These are phyloP conservation scores for Sterrhoptilus dennistouni DNA, from an alignment of 2,113 vertebrate genomes.

Conservation along the genomic window DNA sequence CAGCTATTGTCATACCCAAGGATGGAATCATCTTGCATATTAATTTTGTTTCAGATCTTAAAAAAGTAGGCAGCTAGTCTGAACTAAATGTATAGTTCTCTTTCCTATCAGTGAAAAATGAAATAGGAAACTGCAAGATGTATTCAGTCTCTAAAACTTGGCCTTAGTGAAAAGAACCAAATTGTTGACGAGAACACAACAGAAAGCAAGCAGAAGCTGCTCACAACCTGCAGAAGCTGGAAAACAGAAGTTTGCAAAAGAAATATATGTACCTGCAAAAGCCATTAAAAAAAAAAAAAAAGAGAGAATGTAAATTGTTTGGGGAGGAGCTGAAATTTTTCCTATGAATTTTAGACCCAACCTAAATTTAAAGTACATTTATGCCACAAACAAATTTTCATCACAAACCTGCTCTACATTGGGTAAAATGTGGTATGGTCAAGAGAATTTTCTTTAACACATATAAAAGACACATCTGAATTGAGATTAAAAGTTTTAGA, in stretches of 20 bases:
- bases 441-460: neutral
- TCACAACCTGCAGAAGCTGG: neutral
- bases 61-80: neutral
- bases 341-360: neutral
- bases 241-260: neutral
- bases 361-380: neutral
- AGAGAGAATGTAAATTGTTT: neutral
- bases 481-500: neutral
- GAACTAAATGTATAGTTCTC: neutral
- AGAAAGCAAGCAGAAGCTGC: neutral
- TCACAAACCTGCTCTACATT: neutral
- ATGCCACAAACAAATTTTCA: rapidly evolving
- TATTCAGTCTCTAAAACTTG: neutral
- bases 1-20: neutral
- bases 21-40: neutral
- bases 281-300: neutral
- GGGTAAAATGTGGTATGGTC: neutral
- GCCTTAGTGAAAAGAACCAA: neutral
- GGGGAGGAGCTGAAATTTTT: neutral
- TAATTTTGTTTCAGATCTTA: neutral
- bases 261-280: neutral
- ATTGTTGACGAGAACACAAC: neutral
- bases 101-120: neutral
- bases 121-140: neutral
- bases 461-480: neutral